Conservation (phyloP, 2,888 invertebrate genomes). For the Gandaritis pyraliata region DNA sequence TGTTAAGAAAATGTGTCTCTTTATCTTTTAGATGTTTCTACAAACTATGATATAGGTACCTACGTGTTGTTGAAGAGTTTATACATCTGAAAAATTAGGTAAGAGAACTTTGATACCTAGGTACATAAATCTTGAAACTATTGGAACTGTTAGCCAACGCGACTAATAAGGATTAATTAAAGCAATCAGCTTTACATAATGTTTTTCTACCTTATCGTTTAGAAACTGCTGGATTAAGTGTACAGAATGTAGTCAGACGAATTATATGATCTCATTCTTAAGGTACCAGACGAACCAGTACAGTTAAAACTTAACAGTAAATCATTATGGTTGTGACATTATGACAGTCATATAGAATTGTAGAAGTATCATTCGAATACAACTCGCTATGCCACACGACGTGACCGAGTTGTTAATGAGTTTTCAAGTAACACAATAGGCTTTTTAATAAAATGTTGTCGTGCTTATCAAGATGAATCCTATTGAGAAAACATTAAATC, state of each 20-base stretch:
- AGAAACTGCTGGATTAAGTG: conserved; percentile 1
- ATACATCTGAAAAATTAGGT: too few relatives aligned
- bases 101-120: too few relatives aligned
- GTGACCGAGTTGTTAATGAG: conserved; percentile 55
- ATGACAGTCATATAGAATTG: conserved; percentile 52
- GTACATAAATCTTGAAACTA: too few relatives aligned
- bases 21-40: conserved; percentile 39
- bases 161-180: conserved; percentile 25
- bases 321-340: conserved; percentile 57
- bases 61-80: too few relatives aligned
- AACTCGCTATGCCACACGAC: conserved; percentile 76
- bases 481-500: background rate
- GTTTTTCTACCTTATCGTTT: conserved; percentile 14
- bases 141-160: background rate
- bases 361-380: conserved; percentile 66
- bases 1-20: conserved; percentile 37
- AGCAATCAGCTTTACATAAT: conserved; percentile 27
- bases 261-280: conserved; percentile 37
- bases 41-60: background rate
- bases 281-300: conserved; percentile 24
- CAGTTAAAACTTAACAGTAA: conserved; percentile 57
- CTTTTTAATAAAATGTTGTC: conserved; percentile 49
- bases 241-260: conserved; percentile 30
- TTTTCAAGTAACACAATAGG: conserved; percentile 53
- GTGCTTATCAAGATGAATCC: conserved; percentile 22